phyloP scores from a whole-genome alignment of 2,888 invertebrate species.

The Ctena decussata region DNA sequence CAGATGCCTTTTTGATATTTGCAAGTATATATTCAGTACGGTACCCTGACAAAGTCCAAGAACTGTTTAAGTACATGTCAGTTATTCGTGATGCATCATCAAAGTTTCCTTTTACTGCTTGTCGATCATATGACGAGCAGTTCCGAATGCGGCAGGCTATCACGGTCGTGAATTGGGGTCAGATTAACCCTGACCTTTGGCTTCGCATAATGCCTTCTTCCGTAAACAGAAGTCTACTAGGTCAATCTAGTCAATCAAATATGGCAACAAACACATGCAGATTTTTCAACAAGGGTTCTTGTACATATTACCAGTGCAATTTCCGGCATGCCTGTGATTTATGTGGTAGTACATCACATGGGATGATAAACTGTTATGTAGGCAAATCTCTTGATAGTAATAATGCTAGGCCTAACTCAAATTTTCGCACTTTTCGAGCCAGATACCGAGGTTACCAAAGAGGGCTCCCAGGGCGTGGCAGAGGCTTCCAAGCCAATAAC shows the following conservation, averaged over 20 bases:
- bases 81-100: not conserved
- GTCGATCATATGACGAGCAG: slow-evolving; percentile 13
- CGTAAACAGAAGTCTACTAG: not conserved
- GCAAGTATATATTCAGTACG: not conserved
- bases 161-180: not conserved
- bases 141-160: not conserved
- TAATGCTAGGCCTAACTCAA: not conserved
- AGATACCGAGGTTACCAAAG: not conserved
- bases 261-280: not conserved
- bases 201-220: slow-evolving; percentile 1
- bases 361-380: not conserved
- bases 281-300: not conserved
- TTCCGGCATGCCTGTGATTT: not conserved
- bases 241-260: not conserved
- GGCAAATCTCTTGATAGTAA: not conserved
- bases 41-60: not conserved
- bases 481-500: not conserved
- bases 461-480: not conserved
- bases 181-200: not conserved
- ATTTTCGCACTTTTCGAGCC: not conserved
- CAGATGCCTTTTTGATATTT: not conserved
- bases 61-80: slow-evolving; percentile 6
- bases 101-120: not conserved
- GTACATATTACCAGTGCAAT: not conserved
- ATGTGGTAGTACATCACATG: not conserved